Conservation (phyloP, 2,797 vertebrate species). For the Acrossocheilus wenchowensis region DNA sequence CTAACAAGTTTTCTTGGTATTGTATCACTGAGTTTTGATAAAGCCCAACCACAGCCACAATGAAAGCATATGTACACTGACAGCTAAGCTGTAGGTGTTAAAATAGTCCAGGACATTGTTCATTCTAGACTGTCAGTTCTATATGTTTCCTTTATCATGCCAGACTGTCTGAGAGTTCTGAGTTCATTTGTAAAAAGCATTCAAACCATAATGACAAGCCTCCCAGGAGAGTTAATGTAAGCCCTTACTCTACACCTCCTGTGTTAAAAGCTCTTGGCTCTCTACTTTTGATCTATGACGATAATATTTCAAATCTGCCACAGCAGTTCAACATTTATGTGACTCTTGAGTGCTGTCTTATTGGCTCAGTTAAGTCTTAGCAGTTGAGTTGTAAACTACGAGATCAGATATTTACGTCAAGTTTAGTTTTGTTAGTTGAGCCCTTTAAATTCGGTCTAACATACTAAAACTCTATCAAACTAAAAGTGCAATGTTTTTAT, state of each 20-base stretch:
- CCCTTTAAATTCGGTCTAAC: neutral
- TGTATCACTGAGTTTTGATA: neutral
- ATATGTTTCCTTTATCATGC: neutral
- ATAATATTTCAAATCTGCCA: conserved; percentile 16
- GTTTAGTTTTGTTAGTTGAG: neutral
- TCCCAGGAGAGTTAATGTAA: conserved; percentile 13
- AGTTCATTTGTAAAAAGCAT: conserved; percentile 13
- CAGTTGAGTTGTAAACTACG: neutral
- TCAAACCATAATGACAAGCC: neutral
- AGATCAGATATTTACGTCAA: neutral
- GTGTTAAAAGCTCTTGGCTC: conserved; percentile 12
- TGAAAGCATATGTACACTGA: conserved; percentile 3
- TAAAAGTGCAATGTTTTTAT: neutral
- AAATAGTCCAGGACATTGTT: neutral
- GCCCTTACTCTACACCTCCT: neutral
- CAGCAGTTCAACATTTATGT: conserved; percentile 16
- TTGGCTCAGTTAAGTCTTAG: neutral
- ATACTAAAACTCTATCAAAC: neutral
- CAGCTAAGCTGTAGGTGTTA: neutral
- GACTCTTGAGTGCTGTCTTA: conserved; percentile 1
- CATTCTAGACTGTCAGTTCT: neutral
- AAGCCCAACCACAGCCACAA: neutral
- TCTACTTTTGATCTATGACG: neutral
- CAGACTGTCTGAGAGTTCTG: neutral
- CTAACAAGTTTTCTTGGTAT: neutral